Evolutionary conservation across 2,113 vertebrate species (phyloP), one percentile per base, ranked within the genome.

Genomic region (Melanerpes aurifrons): DNA sequence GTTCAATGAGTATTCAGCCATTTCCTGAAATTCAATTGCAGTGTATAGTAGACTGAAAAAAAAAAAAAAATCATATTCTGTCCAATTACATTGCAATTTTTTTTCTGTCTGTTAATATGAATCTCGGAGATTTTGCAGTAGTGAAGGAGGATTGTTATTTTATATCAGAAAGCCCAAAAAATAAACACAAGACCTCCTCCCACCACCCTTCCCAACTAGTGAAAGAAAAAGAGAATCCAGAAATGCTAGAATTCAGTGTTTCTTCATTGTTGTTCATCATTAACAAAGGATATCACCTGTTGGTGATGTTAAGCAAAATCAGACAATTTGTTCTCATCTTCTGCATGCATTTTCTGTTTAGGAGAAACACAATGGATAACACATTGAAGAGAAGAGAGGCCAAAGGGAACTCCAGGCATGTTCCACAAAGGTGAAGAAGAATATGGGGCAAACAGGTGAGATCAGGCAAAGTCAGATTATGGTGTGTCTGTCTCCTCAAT

Each of bases 161-260:
- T 25, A 31, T 69, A 71, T n/a, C 3, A 64, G 66, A 86, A 25
- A 4, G 50, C 22, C 10, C 3, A 29, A 82, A 61, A 91, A 37
- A 20, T 5, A 78, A 61, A 47, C 4, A 32, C 13, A 54, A 11
- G 70, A 53, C 3, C 16, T 9, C 21, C 8, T 32, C 9, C 6
- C 7, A 58, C 5, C 15, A 40, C 10, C 5, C 11, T 37, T 5
- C 7, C 3, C 1, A 7, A 40, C 16, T 14, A 57, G 4, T 31
- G 20, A 71, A 87, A 53, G 9, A 29, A 92, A 85, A 87, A 59
- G 9, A 76, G 7, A 69, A 22, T 11, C 18, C 69, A 57, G 14
- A 87, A 87, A n/a, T 0, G 0, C 7, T 56, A 68, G 7, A 75
- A 66, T 28, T 10, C 73, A 70, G 69, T 14, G 5, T 40, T 92